Evolutionary conservation across 2,113 vertebrate genomes (phyloP).

Genomic region (Oryzias melastigma): DNA sequence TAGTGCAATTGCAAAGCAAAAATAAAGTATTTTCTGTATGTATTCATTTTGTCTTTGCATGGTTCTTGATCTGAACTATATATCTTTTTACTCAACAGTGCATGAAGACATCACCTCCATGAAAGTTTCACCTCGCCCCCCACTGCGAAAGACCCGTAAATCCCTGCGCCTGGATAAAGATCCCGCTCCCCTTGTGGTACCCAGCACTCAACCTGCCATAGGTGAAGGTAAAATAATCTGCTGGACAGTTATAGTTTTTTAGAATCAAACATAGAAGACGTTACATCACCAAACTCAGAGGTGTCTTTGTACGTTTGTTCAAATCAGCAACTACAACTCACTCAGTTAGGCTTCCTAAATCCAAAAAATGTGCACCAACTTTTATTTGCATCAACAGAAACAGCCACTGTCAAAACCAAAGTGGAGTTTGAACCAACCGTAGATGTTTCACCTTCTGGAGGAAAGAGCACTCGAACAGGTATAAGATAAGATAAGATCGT

Average conservation of each 20-base stretch:
- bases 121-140: constrained; percentile 40
- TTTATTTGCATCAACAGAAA: constrained; percentile 37
- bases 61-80: background rate
- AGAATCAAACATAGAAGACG: too few relatives aligned
- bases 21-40: background rate
- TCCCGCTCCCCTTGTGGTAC: background rate
- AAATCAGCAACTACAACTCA: too few relatives aligned
- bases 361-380: too few relatives aligned
- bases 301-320: too few relatives aligned
- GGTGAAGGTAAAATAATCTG: background rate
- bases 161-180: constrained; percentile 31
- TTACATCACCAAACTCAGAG: too few relatives aligned
- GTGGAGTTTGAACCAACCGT: constrained; percentile 6
- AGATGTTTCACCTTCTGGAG: background rate
- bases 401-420: constrained; percentile 15
- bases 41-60: background rate
- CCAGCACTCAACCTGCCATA: background rate
- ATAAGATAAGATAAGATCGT: too few relatives aligned
- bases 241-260: too few relatives aligned
- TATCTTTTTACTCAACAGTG: constrained; percentile 19
- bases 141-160: constrained; percentile 50
- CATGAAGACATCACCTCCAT: background rate
- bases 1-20: background rate
- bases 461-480: constrained; percentile 47
- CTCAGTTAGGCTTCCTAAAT: too few relatives aligned